Evolutionary conservation across 2,888 invertebrate species (phyloP).

Genomic region (Teleogryllus oceanicus): DNA sequence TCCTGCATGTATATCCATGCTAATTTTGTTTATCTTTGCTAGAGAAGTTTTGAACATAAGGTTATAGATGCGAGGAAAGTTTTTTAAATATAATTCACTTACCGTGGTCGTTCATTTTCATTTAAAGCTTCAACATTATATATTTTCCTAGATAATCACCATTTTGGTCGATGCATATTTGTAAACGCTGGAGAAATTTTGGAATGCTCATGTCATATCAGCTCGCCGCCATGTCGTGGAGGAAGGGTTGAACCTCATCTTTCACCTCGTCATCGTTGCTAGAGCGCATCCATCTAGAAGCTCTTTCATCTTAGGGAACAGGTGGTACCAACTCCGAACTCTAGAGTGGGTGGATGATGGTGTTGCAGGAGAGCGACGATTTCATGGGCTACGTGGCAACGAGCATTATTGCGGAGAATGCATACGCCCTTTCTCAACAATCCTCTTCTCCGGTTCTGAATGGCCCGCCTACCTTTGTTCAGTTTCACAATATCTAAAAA

Average conservation of each 20-base stretch:
- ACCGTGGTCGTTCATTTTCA: no score
- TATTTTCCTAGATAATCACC: background rate
- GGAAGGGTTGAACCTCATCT: background rate
- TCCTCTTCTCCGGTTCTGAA: background rate
- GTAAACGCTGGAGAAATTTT: background rate
- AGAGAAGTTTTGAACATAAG: no score
- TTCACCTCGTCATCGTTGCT: constrained; percentile 27
- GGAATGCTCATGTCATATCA: background rate
- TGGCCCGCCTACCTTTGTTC: background rate
- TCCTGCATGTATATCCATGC: no score
- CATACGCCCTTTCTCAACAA: background rate
- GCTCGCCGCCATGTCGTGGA: background rate
- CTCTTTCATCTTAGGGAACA: constrained; percentile 27
- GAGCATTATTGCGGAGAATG: background rate
- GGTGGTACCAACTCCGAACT: constrained; percentile 25
- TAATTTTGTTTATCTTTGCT: no score
- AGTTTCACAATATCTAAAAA: background rate
- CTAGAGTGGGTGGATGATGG: constrained; percentile 19
- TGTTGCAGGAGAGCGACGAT: background rate
- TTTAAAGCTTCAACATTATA: background rate
- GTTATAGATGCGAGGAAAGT: no score
- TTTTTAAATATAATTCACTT: no score
- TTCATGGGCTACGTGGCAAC: background rate
- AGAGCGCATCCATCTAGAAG: constrained; percentile 22
- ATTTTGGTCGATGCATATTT: background rate